phyloP scores from a whole-genome alignment of 2,113 vertebrate genomes.

The Hippocampus guttulatus region DNA sequence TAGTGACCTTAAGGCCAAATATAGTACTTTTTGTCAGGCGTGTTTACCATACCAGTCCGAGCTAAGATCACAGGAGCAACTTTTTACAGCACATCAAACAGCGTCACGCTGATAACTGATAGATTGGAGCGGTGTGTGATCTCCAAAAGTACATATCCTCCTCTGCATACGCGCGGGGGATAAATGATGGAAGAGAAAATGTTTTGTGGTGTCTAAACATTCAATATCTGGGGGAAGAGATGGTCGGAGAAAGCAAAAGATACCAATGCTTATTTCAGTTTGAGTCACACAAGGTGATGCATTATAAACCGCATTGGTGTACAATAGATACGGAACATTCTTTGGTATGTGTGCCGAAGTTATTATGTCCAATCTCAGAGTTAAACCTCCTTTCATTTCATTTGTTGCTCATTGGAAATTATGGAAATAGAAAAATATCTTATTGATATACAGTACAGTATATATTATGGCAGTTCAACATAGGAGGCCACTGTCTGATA shows the following conservation, averaged over 20 bases:
- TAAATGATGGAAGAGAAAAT: constrained; percentile 26
- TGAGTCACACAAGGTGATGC: background rate
- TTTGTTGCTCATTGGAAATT: too few relatives aligned
- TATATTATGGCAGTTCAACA: too few relatives aligned
- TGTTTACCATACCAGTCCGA: constrained; percentile 52
- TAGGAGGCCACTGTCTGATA: too few relatives aligned
- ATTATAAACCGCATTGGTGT: background rate
- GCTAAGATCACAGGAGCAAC: constrained; percentile 53
- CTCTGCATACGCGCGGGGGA: constrained; percentile 7
- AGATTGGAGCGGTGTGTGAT: constrained; percentile 18
- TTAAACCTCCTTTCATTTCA: too few relatives aligned
- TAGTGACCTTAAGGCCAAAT: constrained; percentile 49
- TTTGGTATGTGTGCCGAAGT: background rate
- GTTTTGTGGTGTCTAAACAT: constrained; percentile 11
- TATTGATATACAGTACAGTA: too few relatives aligned
- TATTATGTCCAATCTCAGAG: too few relatives aligned
- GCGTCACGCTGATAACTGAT: constrained; percentile 29
- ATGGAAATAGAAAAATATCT: too few relatives aligned
- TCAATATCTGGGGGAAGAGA: background rate
- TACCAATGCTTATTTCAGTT: background rate
- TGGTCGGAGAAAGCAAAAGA: background rate
- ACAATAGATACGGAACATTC: background rate
- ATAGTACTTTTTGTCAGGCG: constrained; percentile 37
- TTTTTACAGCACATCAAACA: constrained; percentile 47
- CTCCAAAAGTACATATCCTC: constrained; percentile 24